Evolutionary conservation across 2,113 vertebrate genomes (phyloP), one percentile per base, ranked within the genome.

Genomic region (Eupsittula cactorum): DNA sequence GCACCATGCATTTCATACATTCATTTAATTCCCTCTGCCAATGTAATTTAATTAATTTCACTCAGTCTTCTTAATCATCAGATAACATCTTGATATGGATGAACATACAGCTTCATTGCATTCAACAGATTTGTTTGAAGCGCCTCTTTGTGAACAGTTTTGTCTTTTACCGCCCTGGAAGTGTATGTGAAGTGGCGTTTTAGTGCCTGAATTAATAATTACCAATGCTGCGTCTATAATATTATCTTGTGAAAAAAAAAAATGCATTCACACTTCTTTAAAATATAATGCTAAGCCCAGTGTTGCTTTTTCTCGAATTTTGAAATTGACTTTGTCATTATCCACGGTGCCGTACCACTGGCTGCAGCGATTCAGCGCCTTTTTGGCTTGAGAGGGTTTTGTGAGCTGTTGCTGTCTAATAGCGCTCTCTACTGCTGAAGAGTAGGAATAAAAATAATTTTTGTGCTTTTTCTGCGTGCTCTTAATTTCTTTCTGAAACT

Each of bases 381-480:
- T 41, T 5, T 3, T 50, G 11, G 13, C 23, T 91, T 63, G 31
- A 65, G 29, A 52, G 21, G 31, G 6, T n/a, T 77, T 87, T 17
- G 47, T 3, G 9, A 83, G 70, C 25, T 94, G 91, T 52, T 68
- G 41, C 65, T 97, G 78, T 97, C 89, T 95, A 82, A 95, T 91
- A 97, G 97, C 91, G 95, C 98, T 81, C 97, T 97, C 98, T 98
- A 82, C 95, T 96, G 98, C 80, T 68, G 29, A 39, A 55, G 6
- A 83, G 35, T 42, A 97, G 59, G 53, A 97, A 69, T n/a, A 92
- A 50, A 3, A 5, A 7, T 42, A 3, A 11, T 37, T 37, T 88
- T 62, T 59, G 14, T n/a, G 41, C 31, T 73, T 83, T 70, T 71
- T 44, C 17, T 49, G 5, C 19, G 7, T 3, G n/a, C 4, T 93